phyloP scores from a whole-genome alignment of 2,797 vertebrate genomes.

The Melanitta fusca region DNA sequence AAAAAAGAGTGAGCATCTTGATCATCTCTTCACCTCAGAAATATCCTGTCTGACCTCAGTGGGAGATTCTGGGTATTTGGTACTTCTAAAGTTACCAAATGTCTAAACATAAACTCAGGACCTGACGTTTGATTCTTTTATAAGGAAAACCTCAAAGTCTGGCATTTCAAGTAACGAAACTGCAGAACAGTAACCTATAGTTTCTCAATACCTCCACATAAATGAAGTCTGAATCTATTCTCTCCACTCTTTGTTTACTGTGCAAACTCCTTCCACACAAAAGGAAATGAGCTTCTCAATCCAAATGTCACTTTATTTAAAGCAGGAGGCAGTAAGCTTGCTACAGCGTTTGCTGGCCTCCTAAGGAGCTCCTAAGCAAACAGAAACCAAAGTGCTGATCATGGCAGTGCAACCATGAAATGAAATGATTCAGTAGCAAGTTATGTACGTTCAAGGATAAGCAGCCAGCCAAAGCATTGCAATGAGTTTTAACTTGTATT shows the following conservation, averaged over 20 bases:
- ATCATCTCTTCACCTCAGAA: not conserved
- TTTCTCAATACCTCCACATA: not conserved
- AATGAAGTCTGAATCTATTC: not conserved
- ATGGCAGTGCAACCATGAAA: not conserved
- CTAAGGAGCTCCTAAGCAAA: not conserved
- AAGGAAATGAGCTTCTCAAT: not conserved
- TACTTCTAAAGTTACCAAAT: not conserved
- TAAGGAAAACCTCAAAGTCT: not conserved
- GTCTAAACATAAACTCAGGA: not conserved
- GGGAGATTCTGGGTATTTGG: not conserved
- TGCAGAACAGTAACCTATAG: not conserved
- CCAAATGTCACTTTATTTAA: not conserved
- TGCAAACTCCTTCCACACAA: not conserved
- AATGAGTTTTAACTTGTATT: not conserved
- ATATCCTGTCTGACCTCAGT: not conserved
- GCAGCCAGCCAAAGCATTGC: not conserved
- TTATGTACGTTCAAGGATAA: not conserved
- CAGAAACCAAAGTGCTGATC: not conserved
- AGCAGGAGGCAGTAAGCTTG: not conserved
- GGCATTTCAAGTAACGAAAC: not conserved
- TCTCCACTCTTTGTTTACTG: not conserved
- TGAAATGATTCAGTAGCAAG: not conserved
- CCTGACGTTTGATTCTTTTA: not conserved
- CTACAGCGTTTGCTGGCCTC: not conserved
- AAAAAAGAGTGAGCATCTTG: not conserved